phyloP scores from a whole-genome alignment of 2,797 vertebrate genomes.

The Siniperca obscura region DNA sequence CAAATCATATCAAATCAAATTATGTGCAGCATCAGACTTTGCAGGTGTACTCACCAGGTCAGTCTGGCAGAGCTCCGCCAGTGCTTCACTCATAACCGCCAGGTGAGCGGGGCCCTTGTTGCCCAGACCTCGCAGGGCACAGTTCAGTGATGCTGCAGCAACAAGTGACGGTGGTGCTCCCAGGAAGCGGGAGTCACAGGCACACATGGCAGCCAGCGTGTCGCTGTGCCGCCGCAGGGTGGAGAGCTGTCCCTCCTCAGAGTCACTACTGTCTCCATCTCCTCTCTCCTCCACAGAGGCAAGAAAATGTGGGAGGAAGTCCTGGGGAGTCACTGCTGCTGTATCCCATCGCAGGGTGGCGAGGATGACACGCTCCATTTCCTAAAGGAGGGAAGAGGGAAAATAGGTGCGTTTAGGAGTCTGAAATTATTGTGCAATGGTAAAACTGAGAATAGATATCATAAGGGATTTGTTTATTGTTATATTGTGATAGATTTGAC shows the following conservation, averaged over 20 bases:
- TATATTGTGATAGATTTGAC: neutral
- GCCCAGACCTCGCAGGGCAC: conserved; percentile 81
- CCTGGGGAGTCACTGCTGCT: conserved; percentile 86
- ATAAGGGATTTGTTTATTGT: neutral
- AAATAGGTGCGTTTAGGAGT: neutral
- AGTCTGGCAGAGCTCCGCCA: conserved; percentile 81
- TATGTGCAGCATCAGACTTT: neutral
- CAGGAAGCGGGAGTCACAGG: conserved; percentile 83
- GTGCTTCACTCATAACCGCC: conserved; percentile 61
- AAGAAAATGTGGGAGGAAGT: conserved; percentile 86
- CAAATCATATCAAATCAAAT: too few species aligned
- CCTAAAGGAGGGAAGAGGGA: conserved; percentile 61
- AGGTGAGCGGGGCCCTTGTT: conserved; percentile 54
- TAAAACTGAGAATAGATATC: neutral
- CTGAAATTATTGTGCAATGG: neutral
- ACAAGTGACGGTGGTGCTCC: conserved; percentile 83
- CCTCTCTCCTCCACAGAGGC: conserved; percentile 66
- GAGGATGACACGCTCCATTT: conserved; percentile 86
- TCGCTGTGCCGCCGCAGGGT: conserved; percentile 84
- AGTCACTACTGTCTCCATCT: conserved; percentile 29
- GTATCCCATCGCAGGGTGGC: conserved; percentile 86
- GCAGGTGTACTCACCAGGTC: conserved; percentile 76
- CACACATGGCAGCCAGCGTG: conserved; percentile 85
- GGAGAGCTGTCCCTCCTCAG: conserved; percentile 57
- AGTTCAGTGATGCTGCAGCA: conserved; percentile 83